Evolutionary conservation across 1,140 invertebrate genomes (phyloP), one percentile per base, ranked within the genome.

Genomic region (Drosophila parvula): DNA sequence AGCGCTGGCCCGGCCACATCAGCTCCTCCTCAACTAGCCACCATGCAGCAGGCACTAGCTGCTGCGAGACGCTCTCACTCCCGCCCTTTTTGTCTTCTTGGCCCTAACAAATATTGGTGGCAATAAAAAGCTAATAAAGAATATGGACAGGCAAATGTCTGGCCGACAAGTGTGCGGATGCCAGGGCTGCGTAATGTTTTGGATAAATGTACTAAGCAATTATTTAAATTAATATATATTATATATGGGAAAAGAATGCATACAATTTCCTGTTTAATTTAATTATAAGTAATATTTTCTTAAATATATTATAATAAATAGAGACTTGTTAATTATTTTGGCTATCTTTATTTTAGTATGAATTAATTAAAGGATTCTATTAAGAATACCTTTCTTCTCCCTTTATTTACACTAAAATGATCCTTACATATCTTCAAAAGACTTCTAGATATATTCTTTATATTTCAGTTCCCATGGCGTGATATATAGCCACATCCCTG

Each of bases 91-190:
- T 50, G 51, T 51, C 61, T 59, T 59, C 58, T 51, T 9, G 27
- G 67, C 74, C 80, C 85, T 78, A 84, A 81, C 81, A 79, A 81
- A 78, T 89, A 81, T 89, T 84, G 85, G 67, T 81, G 57, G 85
- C 85, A 89, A 84, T 89, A 89, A 89, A 89, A 89, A 89, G 81
- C 78, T 78, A 90, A 89, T 90, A 85, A 89, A 90, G 84, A 89
- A 89, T 67, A 79, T 79, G 75, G 45, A 64, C 45, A 64, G 74
- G 36, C 67, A 77, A 77, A 69, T 63, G 77, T 62, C 68, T 62
- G 47, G 36, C 61, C 48, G 73, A 64, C 84, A 84, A 84, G 74
- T 73, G 58, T 28, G 27, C n/a, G 18, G 51, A 30, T 40, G 27
- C 47, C 70, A 74, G 56, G 56, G 56, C 32, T 74, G 70, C 27